These are phyloP conservation scores for Colistium nudipinnis DNA, from an alignment of 2,113 vertebrate genomes.

Conservation along the genomic window DNA sequence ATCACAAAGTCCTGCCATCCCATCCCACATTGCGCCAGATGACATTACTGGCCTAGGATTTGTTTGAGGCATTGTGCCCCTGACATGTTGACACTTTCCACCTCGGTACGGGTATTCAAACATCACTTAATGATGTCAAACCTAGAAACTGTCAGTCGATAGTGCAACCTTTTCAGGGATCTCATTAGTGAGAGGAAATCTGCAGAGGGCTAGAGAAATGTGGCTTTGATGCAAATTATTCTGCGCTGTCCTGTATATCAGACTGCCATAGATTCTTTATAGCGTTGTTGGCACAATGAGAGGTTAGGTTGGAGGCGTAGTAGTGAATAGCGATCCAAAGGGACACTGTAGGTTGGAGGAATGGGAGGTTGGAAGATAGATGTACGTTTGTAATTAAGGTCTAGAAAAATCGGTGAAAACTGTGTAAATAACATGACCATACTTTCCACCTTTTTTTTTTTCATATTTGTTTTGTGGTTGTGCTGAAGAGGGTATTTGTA, in stretches of 20 bases:
- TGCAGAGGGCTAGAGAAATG: conserved; percentile 9
- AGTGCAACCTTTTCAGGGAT: neutral
- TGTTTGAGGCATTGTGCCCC: conserved; percentile 20
- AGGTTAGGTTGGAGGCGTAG: conserved; percentile 41
- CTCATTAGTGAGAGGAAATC: conserved; percentile 19
- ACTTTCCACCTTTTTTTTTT: conserved; percentile 35
- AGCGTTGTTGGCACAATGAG: conserved; percentile 53
- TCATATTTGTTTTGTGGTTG: conserved; percentile 58
- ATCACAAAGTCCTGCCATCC: conserved; percentile 24
- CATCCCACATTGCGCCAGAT: conserved; percentile 20
- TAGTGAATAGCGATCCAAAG: conserved; percentile 66
- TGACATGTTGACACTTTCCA: conserved; percentile 32
- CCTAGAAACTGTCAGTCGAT: conserved; percentile 17
- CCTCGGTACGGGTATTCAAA: conserved; percentile 51
- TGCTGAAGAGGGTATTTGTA: conserved; percentile 72
- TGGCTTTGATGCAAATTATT: conserved; percentile 17
- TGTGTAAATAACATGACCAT: conserved; percentile 76
- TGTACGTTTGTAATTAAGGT: conserved; percentile 72
- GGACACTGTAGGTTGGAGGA: conserved; percentile 74
- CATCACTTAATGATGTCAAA: conserved; percentile 32
- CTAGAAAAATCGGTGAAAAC: conserved; percentile 65
- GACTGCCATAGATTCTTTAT: conserved; percentile 34
- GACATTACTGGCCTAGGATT: conserved; percentile 6
- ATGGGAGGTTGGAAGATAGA: conserved; percentile 64
- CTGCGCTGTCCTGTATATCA: conserved; percentile 43